These are phyloP conservation scores for Nephila pilipes DNA, from an alignment of 1,140 invertebrate genomes.

Conservation along the genomic window DNA sequence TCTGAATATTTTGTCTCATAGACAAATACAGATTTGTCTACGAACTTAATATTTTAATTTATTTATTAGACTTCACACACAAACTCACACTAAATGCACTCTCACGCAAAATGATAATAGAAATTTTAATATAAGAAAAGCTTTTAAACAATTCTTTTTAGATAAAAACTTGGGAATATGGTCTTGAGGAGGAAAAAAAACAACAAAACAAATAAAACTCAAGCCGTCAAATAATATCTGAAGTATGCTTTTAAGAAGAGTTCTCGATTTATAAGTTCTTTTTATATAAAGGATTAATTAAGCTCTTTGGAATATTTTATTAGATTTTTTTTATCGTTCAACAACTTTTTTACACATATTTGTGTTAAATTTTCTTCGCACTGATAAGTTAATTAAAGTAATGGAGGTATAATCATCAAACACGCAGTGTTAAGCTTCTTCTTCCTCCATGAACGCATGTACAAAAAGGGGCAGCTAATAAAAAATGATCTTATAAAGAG, in stretches of 20 bases:
- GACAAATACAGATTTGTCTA: too few relatives aligned
- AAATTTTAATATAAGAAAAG: background rate
- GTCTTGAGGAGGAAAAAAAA: background rate
- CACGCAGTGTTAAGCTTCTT: slow-evolving; percentile 52
- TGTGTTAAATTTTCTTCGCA: slow-evolving; percentile 48
- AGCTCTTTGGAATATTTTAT: slow-evolving; percentile 16
- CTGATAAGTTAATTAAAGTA: slow-evolving; percentile 66
- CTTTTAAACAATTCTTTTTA: background rate
- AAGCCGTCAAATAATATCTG: background rate
- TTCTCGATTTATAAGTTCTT: slow-evolving; percentile 44
- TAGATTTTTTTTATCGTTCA: background rate
- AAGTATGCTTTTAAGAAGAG: slow-evolving; percentile 17
- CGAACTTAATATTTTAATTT: too few relatives aligned
- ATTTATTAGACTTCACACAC: too few relatives aligned
- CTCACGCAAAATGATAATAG: too few relatives aligned
- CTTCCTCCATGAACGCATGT: background rate
- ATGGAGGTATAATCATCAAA: slow-evolving; percentile 60
- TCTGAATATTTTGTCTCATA: too few relatives aligned
- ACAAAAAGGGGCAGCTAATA: slow-evolving; percentile 17
- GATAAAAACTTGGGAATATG: background rate
- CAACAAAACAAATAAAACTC: background rate
- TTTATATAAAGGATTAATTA: slow-evolving; percentile 43
- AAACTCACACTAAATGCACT: too few relatives aligned
- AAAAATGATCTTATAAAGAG: slow-evolving; percentile 47
- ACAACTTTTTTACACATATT: slow-evolving; percentile 3